These are phyloP conservation scores for Salvelinus namaycush DNA, from an alignment of 2,113 vertebrate species.

Conservation along the genomic window DNA sequence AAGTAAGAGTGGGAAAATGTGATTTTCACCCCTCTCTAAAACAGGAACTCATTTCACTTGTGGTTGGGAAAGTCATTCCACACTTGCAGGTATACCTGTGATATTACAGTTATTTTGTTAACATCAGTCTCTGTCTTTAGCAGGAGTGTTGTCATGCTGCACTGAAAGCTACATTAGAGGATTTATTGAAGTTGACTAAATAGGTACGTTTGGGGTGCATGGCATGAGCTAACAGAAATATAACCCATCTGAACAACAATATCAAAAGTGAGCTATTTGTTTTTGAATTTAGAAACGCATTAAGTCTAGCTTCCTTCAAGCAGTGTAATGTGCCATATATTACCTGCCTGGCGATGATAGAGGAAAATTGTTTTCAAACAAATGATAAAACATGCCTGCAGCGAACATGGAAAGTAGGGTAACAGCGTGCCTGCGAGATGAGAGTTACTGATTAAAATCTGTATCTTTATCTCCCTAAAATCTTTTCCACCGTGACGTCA, in stretches of 20 bases:
- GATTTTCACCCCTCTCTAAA: slow-evolving; percentile 65
- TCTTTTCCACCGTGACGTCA: slow-evolving; percentile 13
- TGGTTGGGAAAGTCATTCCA: slow-evolving; percentile 63
- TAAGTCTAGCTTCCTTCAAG: slow-evolving; percentile 53
- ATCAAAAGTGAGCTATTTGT: slow-evolving; percentile 62
- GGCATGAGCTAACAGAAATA: slow-evolving; percentile 34
- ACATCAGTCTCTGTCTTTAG: neutral
- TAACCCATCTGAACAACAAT: slow-evolving; percentile 21
- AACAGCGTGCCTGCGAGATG: slow-evolving; percentile 39
- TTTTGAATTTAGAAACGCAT: slow-evolving; percentile 59
- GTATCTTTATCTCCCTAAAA: slow-evolving; percentile 39
- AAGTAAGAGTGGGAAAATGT: slow-evolving; percentile 67
- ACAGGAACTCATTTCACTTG: slow-evolving; percentile 63
- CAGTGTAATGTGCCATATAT: slow-evolving; percentile 47
- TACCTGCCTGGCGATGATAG: slow-evolving; percentile 44
- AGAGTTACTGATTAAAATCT: slow-evolving; percentile 51
- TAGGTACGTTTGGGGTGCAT: slow-evolving; percentile 41
- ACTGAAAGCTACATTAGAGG: slow-evolving; percentile 31
- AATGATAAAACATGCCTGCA: slow-evolving; percentile 54
- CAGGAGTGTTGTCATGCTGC: slow-evolving; percentile 55
- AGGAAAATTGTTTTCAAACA: slow-evolving; percentile 55
- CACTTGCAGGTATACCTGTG: slow-evolving; percentile 48
- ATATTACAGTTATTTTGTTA: slow-evolving; percentile 13
- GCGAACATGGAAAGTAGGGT: slow-evolving; percentile 43
- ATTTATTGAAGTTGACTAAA: slow-evolving; percentile 53